Base-by-base conservation (phyloP, 1,140 invertebrate species). In the Elysia chlorotica region DNA sequence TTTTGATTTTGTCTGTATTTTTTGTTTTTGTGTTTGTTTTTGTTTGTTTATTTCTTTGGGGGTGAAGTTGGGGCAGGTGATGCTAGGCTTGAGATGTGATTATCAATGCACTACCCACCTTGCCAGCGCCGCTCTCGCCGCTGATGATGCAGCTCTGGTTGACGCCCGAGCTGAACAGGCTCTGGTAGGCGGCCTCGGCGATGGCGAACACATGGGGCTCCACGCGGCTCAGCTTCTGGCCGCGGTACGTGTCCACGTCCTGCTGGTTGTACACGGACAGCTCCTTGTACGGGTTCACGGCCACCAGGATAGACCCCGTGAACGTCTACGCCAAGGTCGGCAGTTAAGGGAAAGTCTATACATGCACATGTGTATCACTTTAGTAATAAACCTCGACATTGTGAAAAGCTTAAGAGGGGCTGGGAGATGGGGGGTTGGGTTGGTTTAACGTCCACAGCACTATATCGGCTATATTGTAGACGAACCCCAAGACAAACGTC, bases 151-250 rank as follows among this genome's bases (percentile, higher is more conserved):
- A 90, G 6, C 87, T 87, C 73, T 84, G 83, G 79, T 84, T 82
- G n/a, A 69, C 69, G 36, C 69, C 76, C 96, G 96, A 95, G 93
- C 97, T 96, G 76, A 98, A 90, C 95, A 99, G 98, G 54, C 94
- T 96, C 85, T 87, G 92, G 89, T 99, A 99, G 48, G 97, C 97
- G 71, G 93, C 96, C 89, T 99, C 98, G 71, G 97, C 97, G 87
- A 99, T 98, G 83, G 97, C 97, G 89, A 99, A 99, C 53, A 99
- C 96, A 88, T 99, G 98, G 30, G 98, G 97, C 68, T 98, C 97
- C 69, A 98, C 95, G 89, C 98, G 96, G 89, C 98, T 96, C 79
- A 97, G 89, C 89, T 99, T 99, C 88, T 98, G 97, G 70, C 97
- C 97, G 91, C 98, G 98, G 89, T 98, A 99, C 38, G 79, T 73